Base-by-base conservation (phyloP, 1,140 invertebrate genomes). In the Ctenoplectra terminalis region DNA sequence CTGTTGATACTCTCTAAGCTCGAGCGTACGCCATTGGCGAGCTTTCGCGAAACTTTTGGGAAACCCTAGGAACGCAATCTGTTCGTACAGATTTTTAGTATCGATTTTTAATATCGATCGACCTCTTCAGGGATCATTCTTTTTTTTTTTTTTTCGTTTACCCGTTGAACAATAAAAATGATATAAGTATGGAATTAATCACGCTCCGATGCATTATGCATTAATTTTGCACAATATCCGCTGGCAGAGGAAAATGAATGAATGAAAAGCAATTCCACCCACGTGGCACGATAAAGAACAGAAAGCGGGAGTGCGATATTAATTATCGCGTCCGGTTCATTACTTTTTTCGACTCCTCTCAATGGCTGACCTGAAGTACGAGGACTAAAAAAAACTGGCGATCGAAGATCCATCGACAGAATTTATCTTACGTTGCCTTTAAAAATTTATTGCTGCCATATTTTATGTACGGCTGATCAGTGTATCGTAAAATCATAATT, bases 311-410 rank as follows among this genome's bases (percentile, higher is more conserved):
- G 80, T 63, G 74, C 80, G 89, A 91, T 90, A 91, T 86, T 86
- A 90, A 91, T 91, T 90, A 91, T 90, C 89, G 67, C 87, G 85
- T 91, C 90, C 88, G 90, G 90, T 89, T 90, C 87, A 83, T 90
- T 82, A 64, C 56, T 85, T 85, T 80, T n/a, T 70, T 80, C 17
- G 34, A 17, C 17, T 73, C 1, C 46, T 43, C 69, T 58, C 58
- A 34, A 37, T 34, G 23, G 9, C 37, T 8, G 20, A 6, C 6
- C 20, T 5, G 11, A n/a, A 23, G 11, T 48, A 48, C 43, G 26
- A 31, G 43, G 23, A 23, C 15, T 2, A 20, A 34, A 34, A n/a
- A n/a, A 23, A 5, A 50, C 4, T 26, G 1, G 29, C 7, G 9
- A 69, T 31, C 4, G 13, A 31, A 31, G 31, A 31, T 23, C 0